Evolutionary conservation across 2,888 invertebrate species (phyloP), one percentile per base, ranked within the genome.

Genomic region (Leptinotarsa tumamoca): DNA sequence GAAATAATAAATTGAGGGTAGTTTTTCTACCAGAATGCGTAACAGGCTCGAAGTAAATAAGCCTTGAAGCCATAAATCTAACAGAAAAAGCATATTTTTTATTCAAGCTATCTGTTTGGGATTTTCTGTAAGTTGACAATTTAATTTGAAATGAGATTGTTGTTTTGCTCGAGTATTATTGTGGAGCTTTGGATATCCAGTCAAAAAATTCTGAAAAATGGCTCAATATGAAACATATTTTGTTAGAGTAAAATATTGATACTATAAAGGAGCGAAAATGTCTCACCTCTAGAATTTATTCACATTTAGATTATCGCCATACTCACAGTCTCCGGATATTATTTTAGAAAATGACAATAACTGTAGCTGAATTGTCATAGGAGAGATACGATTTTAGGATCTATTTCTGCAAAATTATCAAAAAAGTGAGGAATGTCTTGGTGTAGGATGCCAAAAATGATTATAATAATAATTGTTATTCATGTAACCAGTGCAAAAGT

Each of bases 1-100:
- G 69, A 76, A 73, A 76, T 76, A 76, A 76, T 76, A 73, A 76
- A 76, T 76, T 73, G 63, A 73, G 72, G 73, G 73, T 71, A 76
- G 76, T 76, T 76, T 76, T 76, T 76, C 73, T 71, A 61, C 67
- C 71, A 70, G 69, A 63, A 43, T 49, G 58, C 63, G 71, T 73
- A 76, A 71, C 71, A 68, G 49, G 63, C 71, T 50, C 43, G 49
- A 33, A 71, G 71, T 76, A 73, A 76, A 76, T 73, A 73, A 71
- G 73, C 73, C 56, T 67, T 66, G 61, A 70, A 68, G 58, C 73
- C 51, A 76, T 76, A 71, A 73, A 71, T 73, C 70, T 76, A 61
- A 49, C 50, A 58, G 67, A 76, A 76, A 72, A 69, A 70, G 68
- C 68, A 51, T 52, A 54, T 68, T 68, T 52, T 68, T 51, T 33